Conservation (phyloP, 2,113 vertebrate species). For the Psophia crepitans region DNA sequence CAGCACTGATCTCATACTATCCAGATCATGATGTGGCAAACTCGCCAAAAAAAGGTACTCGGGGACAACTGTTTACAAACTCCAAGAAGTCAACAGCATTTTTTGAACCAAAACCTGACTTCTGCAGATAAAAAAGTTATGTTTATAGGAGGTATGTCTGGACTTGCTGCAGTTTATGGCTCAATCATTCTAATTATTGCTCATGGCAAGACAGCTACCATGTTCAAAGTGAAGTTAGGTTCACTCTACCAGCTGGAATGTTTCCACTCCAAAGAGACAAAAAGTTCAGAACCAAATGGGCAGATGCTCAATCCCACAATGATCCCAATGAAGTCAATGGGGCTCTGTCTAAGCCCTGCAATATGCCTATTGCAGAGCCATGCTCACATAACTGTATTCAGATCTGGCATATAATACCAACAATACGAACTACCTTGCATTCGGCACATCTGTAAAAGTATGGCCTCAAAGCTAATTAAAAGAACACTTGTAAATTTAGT, state of each 20-base stretch:
- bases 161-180: not conserved
- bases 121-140: not conserved
- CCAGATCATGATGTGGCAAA: not conserved
- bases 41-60: not conserved
- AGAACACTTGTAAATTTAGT: not conserved
- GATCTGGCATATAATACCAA: not conserved
- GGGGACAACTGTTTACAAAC: not conserved
- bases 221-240: not conserved
- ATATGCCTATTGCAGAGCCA: not conserved
- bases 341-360: not conserved
- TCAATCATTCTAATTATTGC: not conserved
- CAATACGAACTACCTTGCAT: not conserved
- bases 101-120: not conserved
- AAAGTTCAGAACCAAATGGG: not conserved
- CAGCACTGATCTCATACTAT: not conserved
- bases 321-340: slow-evolving; percentile 55
- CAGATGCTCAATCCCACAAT: not conserved
- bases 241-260: not conserved
- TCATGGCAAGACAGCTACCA: not conserved
- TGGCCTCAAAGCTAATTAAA: not conserved
- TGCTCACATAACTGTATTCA: not conserved
- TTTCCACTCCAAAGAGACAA: not conserved
- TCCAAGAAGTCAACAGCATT: not conserved
- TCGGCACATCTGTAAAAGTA: not conserved
- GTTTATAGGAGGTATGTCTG: not conserved